Evolutionary conservation across 2,797 vertebrate genomes (phyloP).

Genomic region (Hybognathus amarus): DNA sequence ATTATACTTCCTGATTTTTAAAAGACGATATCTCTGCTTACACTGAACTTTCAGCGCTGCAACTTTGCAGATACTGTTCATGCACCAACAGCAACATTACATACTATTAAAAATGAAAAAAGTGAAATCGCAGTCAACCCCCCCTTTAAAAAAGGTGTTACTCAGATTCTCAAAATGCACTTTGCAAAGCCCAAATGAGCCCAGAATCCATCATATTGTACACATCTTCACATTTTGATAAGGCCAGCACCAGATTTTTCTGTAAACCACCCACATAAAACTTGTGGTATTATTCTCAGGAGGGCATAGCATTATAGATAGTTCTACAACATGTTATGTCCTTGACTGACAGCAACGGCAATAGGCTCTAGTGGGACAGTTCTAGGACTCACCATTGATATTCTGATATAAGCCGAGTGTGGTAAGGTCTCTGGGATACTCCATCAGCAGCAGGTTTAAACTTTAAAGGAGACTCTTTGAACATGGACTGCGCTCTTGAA

Average conservation of each 20-base stretch:
- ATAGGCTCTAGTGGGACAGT: slow-evolving; percentile 17
- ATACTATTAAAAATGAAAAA: too few relatives aligned
- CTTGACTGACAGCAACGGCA: slow-evolving; percentile 38
- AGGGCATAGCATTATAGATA: slow-evolving; percentile 23
- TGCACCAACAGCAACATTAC: too few relatives aligned
- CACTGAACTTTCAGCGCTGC: too few relatives aligned
- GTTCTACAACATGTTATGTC: slow-evolving; percentile 30
- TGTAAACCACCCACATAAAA: slow-evolving; percentile 24
- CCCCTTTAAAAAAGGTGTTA: too few relatives aligned
- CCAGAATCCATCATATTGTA: slow-evolving; percentile 13
- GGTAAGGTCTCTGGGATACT: slow-evolving; percentile 17
- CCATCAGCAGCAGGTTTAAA: slow-evolving; percentile 19
- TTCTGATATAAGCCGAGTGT: slow-evolving; percentile 11
- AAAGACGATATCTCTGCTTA: too few relatives aligned
- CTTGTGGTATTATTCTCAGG: slow-evolving; percentile 13
- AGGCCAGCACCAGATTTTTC: slow-evolving; percentile 25
- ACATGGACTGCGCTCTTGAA: slow-evolving; percentile 3
- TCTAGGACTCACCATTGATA: slow-evolving; percentile 38
- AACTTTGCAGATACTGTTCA: too few relatives aligned
- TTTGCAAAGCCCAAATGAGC: background rate
- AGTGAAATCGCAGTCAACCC: too few relatives aligned
- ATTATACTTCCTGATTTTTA: too few relatives aligned
- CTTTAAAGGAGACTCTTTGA: background rate
- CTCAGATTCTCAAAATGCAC: slow-evolving; percentile 1
- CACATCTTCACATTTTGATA: slow-evolving; percentile 9